A percentile compares a stretch with the other conserved stretches of the same genome.
Evolutionary conservation across 2,113 vertebrate genomes (phyloP).

Genomic region (Cephalopholis sonnerati): DNA sequence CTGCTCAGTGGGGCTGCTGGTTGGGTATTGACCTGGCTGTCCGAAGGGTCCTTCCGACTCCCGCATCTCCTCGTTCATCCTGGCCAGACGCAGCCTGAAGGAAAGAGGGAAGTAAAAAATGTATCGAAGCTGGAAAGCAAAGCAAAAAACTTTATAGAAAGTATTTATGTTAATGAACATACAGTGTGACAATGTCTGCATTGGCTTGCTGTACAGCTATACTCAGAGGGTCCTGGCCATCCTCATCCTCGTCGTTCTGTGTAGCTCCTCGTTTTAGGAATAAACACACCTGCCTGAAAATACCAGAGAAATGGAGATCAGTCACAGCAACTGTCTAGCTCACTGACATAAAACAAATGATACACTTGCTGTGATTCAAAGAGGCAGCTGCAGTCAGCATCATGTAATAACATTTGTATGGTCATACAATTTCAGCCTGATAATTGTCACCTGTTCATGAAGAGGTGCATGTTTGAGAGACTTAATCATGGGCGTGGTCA

Average conservation of each 20-base stretch:
- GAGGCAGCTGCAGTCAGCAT: background rate
- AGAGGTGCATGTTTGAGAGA: background rate
- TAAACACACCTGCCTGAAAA: conserved; percentile 94
- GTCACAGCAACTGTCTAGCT: background rate
- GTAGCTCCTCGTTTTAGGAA: conserved; percentile 96
- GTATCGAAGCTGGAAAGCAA: background rate
- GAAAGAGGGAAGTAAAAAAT: background rate
- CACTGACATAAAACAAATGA: background rate
- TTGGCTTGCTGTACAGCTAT: conserved; percentile 96
- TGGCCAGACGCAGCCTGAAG: conserved; percentile 93
- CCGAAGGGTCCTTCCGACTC: conserved; percentile 94
- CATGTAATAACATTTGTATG: too few species aligned
- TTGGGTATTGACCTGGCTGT: conserved; percentile 92
- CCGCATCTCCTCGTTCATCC: conserved; percentile 99
- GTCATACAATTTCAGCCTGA: background rate
- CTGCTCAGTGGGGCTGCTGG: conserved; percentile 95
- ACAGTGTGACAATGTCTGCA: conserved; percentile 98
- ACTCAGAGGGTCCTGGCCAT: conserved; percentile 93
- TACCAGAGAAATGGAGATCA: background rate
- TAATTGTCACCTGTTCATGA: too few species aligned
- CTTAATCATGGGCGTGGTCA: background rate
- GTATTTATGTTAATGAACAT: conserved; percentile 54
- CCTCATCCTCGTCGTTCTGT: conserved; percentile 90
- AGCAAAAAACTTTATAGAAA: too few species aligned
- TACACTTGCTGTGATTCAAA: background rate